phyloP scores from a whole-genome alignment of 2,113 vertebrate genomes.

The Gorsachius goisagi region DNA sequence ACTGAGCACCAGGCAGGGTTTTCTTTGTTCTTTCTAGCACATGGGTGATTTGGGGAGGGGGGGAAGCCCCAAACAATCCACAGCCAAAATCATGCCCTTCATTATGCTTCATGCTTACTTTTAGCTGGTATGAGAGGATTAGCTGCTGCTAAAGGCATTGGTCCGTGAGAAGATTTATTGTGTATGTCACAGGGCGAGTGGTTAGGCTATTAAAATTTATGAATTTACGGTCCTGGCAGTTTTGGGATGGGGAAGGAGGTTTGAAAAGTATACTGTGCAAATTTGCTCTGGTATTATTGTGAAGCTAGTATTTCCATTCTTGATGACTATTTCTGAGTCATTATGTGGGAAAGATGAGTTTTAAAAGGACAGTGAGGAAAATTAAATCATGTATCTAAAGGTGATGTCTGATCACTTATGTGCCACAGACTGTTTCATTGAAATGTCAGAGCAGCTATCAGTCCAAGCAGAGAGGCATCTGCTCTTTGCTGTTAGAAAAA shows the following conservation, averaged over 20 bases:
- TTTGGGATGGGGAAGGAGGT: not conserved
- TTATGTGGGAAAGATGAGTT: not conserved
- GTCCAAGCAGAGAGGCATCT: not conserved
- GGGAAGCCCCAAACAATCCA: not conserved
- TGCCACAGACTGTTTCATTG: not conserved
- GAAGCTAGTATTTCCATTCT: not conserved
- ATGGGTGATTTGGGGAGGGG: accelerated
- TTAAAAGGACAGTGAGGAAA: not conserved
- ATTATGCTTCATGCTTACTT: not conserved
- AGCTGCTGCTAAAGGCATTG: not conserved
- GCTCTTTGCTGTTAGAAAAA: not conserved
- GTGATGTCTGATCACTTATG: not conserved
- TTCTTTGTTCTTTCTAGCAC: not conserved
- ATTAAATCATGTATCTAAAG: not conserved
- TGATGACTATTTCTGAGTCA: not conserved
- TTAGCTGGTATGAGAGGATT: not conserved
- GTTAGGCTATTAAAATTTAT: not conserved
- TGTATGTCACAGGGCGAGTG: not conserved
- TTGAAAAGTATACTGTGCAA: not conserved
- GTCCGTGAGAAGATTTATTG: not conserved
- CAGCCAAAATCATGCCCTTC: not conserved
- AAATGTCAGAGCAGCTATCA: not conserved
- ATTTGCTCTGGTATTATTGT: not conserved
- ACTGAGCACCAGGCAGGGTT: not conserved
- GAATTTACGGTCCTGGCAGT: not conserved